Conservation (phyloP, 2,113 vertebrate species). For the Amblyopsis rosae region DNA sequence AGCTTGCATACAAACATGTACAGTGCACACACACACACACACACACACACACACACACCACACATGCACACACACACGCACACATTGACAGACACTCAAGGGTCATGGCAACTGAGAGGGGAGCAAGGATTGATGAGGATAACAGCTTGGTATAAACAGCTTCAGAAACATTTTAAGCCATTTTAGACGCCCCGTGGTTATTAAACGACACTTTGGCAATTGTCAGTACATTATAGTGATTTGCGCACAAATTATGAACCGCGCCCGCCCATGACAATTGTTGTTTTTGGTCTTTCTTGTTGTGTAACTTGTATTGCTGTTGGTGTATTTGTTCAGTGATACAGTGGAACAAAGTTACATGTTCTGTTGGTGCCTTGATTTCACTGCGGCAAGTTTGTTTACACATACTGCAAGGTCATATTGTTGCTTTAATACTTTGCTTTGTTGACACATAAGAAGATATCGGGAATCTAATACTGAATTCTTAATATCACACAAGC, state of each 20-base stretch:
- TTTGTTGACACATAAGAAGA: too few relatives aligned
- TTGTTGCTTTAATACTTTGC: too few relatives aligned
- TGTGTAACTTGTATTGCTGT: neutral
- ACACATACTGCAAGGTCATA: too few relatives aligned
- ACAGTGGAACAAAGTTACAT: neutral
- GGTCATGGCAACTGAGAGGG: conserved; percentile 37
- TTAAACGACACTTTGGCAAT: conserved; percentile 21
- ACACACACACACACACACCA: conserved; percentile 26
- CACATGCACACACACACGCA: neutral
- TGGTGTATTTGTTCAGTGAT: neutral
- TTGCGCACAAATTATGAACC: conserved; percentile 20
- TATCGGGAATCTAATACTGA: too few relatives aligned
- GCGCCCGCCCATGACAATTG: neutral
- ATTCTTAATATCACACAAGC: too few relatives aligned
- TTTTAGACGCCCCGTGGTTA: conserved; percentile 32
- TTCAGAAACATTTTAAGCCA: conserved; percentile 30
- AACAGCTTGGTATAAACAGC: conserved; percentile 33
- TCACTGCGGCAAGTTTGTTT: too few relatives aligned
- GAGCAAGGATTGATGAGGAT: conserved; percentile 38
- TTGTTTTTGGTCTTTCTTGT: neutral
- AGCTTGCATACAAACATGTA: conserved; percentile 17
- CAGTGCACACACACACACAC: neutral
- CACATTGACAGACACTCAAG: conserved; percentile 17
- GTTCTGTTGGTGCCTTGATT: neutral
- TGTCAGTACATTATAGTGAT: conserved; percentile 25